Evolutionary conservation across 30 jellyfish, hydroid and myxozoan species (phyloP).

Genomic region (Aurelia aurita): DNA sequence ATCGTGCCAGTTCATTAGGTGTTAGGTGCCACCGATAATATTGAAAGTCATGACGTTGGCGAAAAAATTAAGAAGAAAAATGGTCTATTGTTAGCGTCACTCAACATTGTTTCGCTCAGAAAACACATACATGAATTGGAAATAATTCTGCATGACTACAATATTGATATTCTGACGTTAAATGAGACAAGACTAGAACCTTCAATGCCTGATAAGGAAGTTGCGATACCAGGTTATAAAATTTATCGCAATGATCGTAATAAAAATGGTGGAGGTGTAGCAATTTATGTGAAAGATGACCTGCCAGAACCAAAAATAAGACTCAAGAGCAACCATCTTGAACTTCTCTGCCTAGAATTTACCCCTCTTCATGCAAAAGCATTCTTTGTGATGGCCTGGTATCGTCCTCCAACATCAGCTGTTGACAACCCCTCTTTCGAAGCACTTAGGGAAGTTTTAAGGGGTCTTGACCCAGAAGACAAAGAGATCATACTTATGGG

Average conservation of each 20-base stretch:
- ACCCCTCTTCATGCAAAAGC: neutral
- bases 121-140: too few relatives aligned
- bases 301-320: constrained; percentile 9
- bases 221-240: neutral
- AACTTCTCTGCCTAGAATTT: neutral
- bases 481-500: neutral
- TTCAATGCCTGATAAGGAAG: neutral
- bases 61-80: neutral
- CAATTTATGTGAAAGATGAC: constrained; percentile 6
- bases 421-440: neutral
- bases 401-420: constrained; percentile 8
- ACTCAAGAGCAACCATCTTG: neutral
- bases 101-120: neutral
- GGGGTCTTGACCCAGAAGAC: neutral
- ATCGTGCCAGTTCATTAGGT: constrained; percentile 22
- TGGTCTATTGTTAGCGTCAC: neutral
- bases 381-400: neutral
- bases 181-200: too few relatives aligned
- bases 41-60: neutral
- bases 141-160: too few relatives aligned
- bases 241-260: neutral
- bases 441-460: neutral
- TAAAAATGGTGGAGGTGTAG: constrained; percentile 7
- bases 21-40: too few relatives aligned
- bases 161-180: too few relatives aligned